phyloP scores from a whole-genome alignment of 2,797 vertebrate genomes.

The Bovichtus diacanthus region DNA sequence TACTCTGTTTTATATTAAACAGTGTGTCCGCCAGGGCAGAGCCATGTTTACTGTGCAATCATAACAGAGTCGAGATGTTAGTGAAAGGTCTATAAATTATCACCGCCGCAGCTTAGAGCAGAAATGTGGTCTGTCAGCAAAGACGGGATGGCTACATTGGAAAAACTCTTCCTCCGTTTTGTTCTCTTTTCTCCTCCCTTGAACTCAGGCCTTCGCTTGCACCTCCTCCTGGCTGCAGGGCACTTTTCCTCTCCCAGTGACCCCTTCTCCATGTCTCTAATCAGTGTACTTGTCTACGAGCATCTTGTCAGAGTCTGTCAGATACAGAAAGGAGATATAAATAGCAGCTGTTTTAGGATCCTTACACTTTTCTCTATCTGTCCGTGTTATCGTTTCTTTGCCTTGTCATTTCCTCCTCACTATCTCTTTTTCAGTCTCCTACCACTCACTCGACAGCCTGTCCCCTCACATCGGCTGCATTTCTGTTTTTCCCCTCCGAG shows the following conservation, averaged over 20 bases:
- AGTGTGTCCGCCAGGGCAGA: slow-evolving; percentile 35
- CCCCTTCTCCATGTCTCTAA: slow-evolving; percentile 49
- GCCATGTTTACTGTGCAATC: slow-evolving; percentile 64
- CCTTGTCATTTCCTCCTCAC: slow-evolving; percentile 59
- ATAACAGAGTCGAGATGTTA: slow-evolving; percentile 62
- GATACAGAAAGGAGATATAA: slow-evolving; percentile 58
- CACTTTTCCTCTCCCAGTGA: slow-evolving; percentile 29
- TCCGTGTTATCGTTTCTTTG: slow-evolving; percentile 47
- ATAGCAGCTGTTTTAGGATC: slow-evolving; percentile 43
- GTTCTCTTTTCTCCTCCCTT: slow-evolving; percentile 13
- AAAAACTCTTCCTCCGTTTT: slow-evolving; percentile 25
- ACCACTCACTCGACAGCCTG: slow-evolving; percentile 38
- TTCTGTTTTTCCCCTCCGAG: slow-evolving; percentile 35
- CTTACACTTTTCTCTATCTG: slow-evolving; percentile 37
- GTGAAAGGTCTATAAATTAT: slow-evolving; percentile 63
- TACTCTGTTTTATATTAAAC: slow-evolving; percentile 54
- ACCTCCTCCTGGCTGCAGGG: slow-evolving; percentile 33
- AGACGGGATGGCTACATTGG: slow-evolving; percentile 12
- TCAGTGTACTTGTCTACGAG: slow-evolving; percentile 41
- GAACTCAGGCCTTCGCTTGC: slow-evolving; percentile 1
- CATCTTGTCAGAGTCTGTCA: slow-evolving; percentile 51
- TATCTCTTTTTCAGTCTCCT: slow-evolving; percentile 39
- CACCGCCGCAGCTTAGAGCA: slow-evolving; percentile 35
- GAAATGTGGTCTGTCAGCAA: slow-evolving; percentile 58
- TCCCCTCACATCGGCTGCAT: slow-evolving; percentile 31